Evolutionary conservation across 64 coral and sea anemone species (phyloP), one percentile per base, ranked within the genome.

Genomic region (Stichodactyla helianthus): DNA sequence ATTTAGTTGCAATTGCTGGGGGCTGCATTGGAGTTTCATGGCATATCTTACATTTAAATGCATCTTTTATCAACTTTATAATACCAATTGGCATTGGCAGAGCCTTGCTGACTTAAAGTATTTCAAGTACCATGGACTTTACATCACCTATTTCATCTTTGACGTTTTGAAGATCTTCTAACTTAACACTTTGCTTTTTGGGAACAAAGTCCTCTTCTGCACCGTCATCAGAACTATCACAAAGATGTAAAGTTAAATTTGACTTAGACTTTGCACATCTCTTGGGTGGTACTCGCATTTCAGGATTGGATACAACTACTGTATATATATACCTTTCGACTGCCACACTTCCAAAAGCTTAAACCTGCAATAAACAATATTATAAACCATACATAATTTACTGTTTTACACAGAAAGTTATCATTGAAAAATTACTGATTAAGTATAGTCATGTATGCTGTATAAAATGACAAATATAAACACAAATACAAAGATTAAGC

Each of bases 271-370:
- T 63, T 16, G 60, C 60, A 63, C 4, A 18, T 18, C 10, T 19
- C 17, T 63, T 63, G 60, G 60, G 16, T 63, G 60, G 17, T 63
- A 19, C 60, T 10, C 16, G 7, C 4, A 19, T 63, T 4, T 63
- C 60, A 63, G 7, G 6, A 63, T 18, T 19, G 10, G 7, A 19
- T 10, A 63, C 10, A 7, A 63, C 7, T 35, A 83, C 85, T 51
- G 90, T 85, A 87, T 87, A 92, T 54, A 92, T 87, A n/a, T n/a
- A n/a, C n/a, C 53, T 82, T 92, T 83, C 90, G 83, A 19, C 77
- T 83, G 27, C 77, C 90, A 83, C 78, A 87, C 55, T 87, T 87
- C 85, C 90, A 92, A 87, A 92, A 87, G 64, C 23, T 31, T n/a
- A 84, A 83, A 76, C 90, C 90, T 92, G 79, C 12, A 92, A 55